Evolutionary conservation across 2,888 invertebrate genomes (phyloP), one percentile per base, ranked within the genome.

Genomic region (Amphipoea lucens): DNA sequence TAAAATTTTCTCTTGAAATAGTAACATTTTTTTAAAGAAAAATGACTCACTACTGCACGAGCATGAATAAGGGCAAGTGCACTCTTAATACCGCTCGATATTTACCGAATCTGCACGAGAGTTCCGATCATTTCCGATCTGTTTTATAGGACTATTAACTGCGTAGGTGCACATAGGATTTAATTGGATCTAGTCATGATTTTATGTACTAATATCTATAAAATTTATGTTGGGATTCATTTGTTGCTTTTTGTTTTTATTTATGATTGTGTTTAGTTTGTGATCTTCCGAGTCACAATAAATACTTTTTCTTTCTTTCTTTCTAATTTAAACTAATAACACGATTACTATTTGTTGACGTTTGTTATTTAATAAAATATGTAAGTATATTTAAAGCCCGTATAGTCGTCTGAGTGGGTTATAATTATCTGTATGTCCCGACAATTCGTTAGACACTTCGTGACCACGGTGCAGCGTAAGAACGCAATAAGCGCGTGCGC

Each of bases 401-500:
- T 20, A 29, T 29, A 51, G 6, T 40, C 11, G 11, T 36, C 12
- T 36, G 23, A 51, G 51, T 51, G 14, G 36, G 3, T n/a, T 17
- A 54, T 54, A 40, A 40, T 40, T n/a, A 36, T 54, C 12, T 14
- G 36, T 36, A 23, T 0, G 9, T 40, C 6, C 3, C 40, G 5
- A 71, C 0, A 57, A 40, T 40, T 71, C 9, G 0, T 60, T 60
- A 60, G 11, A 20, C 17, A 11, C 17, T 40, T 36, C 60, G 14
- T 40, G 9, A 40, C 5, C 57, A 57, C 70, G 60, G 71, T 40
- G 60, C 60, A 40, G 17, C n/a, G 40, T 71, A 57, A 70, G 17
- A 40, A 71, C n/a, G 60, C 17, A 71, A 70, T 70, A n/a, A 57
- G 40, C 60, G 71, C 40, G n/a, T 60, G 71, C 71, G 60, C 71